Evolutionary conservation across 2,113 vertebrate genomes (phyloP).

Genomic region (Campylomormyrus numenius): DNA sequence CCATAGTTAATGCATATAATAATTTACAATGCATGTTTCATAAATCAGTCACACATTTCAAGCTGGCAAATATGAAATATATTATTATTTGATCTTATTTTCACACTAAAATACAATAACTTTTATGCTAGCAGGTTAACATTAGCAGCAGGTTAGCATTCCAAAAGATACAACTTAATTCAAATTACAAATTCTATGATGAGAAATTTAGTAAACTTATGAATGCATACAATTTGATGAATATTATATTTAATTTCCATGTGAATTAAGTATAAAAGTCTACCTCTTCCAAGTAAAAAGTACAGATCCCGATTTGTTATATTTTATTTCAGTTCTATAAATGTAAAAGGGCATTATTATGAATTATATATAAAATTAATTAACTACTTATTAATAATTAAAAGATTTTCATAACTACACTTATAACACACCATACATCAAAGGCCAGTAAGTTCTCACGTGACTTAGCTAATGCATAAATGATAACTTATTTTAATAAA

Average conservation of each 20-base stretch:
- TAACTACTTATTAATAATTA: not conserved
- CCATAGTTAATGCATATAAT: not conserved
- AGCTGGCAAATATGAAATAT: not conserved
- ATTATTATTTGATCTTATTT: not conserved
- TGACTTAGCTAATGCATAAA: not conserved
- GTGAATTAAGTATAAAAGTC: not conserved
- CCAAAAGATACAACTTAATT: not conserved
- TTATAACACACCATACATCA: not conserved
- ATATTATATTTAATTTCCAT: not conserved
- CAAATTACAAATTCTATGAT: not conserved
- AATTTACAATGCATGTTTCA: not conserved
- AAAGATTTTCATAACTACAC: not conserved
- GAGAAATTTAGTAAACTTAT: not conserved
- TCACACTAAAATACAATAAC: not conserved
- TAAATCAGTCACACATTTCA: not conserved
- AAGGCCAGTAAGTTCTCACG: not conserved
- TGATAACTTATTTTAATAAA: not conserved
- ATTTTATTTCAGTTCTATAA: conserved; percentile 2
- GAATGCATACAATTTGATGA: not conserved
- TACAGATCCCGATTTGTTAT: not conserved
- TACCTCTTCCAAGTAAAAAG: not conserved
- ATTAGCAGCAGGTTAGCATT: not conserved
- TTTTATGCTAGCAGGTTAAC: not conserved
- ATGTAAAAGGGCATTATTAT: not conserved
- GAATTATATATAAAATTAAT: not conserved